A percentile compares a stretch with the other conserved stretches of the same genome.
phyloP scores from a whole-genome alignment of 92 coral and sea anemone species.

The Plumapathes pennacea region DNA sequence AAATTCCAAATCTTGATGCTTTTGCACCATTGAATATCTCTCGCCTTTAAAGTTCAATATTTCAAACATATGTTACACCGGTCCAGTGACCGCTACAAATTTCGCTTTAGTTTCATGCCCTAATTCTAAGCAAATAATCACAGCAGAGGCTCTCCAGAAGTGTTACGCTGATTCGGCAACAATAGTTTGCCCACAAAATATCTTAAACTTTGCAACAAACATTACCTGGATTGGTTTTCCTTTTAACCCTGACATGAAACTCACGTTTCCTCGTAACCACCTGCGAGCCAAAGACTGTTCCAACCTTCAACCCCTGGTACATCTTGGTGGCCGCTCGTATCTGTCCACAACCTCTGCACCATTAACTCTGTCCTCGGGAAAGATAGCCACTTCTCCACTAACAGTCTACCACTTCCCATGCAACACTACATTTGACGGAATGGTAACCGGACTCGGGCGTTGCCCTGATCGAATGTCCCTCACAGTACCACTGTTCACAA shows the following conservation, averaged over 20 bases:
- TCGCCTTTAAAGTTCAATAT: slow-evolving; percentile 41
- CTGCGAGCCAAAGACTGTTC: slow-evolving; percentile 15
- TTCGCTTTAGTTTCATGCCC: slow-evolving; percentile 32
- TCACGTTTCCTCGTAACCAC: slow-evolving; percentile 31
- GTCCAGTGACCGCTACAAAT: slow-evolving; percentile 26
- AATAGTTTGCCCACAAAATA: slow-evolving; percentile 27
- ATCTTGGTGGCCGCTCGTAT: slow-evolving; percentile 42
- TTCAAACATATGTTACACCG: slow-evolving; percentile 39
- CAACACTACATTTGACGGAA: slow-evolving; percentile 22
- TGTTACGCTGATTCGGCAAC: slow-evolving; percentile 15
- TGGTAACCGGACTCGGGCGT: slow-evolving; percentile 23
- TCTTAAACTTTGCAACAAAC: slow-evolving; percentile 23
- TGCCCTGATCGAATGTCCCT: slow-evolving; percentile 31
- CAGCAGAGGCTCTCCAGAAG: slow-evolving; percentile 18
- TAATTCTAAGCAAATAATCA: slow-evolving; percentile 10
- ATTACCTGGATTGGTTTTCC: slow-evolving; percentile 47
- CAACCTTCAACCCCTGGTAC: slow-evolving; percentile 29
- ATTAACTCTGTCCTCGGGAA: slow-evolving; percentile 16
- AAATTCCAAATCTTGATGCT: slow-evolving; percentile 10
- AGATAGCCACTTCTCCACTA: slow-evolving; percentile 13
- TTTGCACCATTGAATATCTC: slow-evolving; percentile 40
- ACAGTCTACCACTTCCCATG: slow-evolving; percentile 45
- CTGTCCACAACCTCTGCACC: slow-evolving; percentile 17
- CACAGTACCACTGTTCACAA: slow-evolving; percentile 20
- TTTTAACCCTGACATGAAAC: slow-evolving; percentile 35